Evolutionary conservation across 2,113 vertebrate species (phyloP), one percentile per base, ranked within the genome.

Genomic region (Crotophaga sulcirostris): DNA sequence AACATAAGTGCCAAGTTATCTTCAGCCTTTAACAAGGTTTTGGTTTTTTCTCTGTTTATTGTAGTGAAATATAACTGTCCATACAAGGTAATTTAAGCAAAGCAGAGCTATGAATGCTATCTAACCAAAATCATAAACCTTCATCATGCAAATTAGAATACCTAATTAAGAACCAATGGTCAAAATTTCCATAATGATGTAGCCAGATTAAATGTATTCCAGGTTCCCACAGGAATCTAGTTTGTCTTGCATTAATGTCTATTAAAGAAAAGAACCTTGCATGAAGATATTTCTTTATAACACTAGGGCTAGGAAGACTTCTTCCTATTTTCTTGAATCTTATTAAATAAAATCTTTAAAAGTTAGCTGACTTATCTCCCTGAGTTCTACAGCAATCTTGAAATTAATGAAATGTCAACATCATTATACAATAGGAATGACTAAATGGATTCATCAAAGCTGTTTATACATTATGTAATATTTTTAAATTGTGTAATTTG

Each of bases 131-230:
- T 79, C 28, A 76, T 82, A 64, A 89, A 96, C 76, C 96, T 95
- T 45, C 63, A 92, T 97, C 84, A 94, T 93, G 86, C 36, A 97
- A 97, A 96, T 97, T 38, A 75, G 83, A 96, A 94, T 66, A 54
- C 17, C 80, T 97, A 97, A 96, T 97, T 97, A 97, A 96, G 64
- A 97, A 78, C 58, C 95, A 97, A 79, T 97, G 90, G 54, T 96
- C 95, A 97, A 94, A 93, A 96, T 97, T 96, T 97, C 76, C 94
- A 93, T 97, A 97, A 97, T 92, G 82, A 94, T 91, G 67, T 68
- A 97, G 84, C 36, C 77, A 90, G 92, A 95, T 88, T 40, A 94
- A 97, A 96, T 92, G 51, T 92, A 79, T 91, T 96, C 42, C 82
- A 88, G 23, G 36, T 95, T 94, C 94, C 94, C 86, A 4, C 72